Conservation (phyloP, 2,797 vertebrate species). For the Pampus argenteus region DNA sequence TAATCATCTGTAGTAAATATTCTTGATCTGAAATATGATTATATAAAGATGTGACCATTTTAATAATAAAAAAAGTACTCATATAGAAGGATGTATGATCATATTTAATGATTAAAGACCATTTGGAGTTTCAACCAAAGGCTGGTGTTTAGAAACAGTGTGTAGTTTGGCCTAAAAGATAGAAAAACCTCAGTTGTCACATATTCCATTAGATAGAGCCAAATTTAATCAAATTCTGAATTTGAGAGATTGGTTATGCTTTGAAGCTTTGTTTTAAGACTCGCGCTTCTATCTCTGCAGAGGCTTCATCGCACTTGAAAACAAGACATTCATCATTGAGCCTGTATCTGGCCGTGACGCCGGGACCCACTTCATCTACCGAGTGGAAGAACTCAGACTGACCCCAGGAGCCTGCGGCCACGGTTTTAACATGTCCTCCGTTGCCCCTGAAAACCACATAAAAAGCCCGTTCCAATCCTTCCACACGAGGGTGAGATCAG, state of each 20-base stretch:
- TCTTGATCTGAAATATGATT: slow-evolving; percentile 23
- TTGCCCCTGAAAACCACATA: slow-evolving; percentile 59
- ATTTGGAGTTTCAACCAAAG: slow-evolving; percentile 10
- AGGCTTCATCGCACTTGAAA: slow-evolving; percentile 92
- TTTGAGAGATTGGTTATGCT: slow-evolving; percentile 36
- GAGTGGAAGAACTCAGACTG: slow-evolving; percentile 82
- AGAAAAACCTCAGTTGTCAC: slow-evolving; percentile 7
- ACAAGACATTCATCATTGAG: slow-evolving; percentile 91
- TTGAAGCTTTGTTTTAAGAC: slow-evolving; percentile 52
- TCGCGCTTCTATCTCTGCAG: slow-evolving; percentile 77
- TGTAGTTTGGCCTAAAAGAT: neutral
- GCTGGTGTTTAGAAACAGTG: slow-evolving; percentile 8
- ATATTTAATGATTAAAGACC: slow-evolving; percentile 10
- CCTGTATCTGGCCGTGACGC: slow-evolving; percentile 79
- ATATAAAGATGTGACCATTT: slow-evolving; percentile 5
- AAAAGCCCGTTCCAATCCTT: slow-evolving; percentile 71
- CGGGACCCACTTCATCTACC: slow-evolving; percentile 87
- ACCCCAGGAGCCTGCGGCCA: slow-evolving; percentile 90
- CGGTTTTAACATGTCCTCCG: slow-evolving; percentile 80
- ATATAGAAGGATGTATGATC: neutral
- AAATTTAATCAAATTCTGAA: slow-evolving; percentile 31
- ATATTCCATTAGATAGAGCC: slow-evolving; percentile 37
- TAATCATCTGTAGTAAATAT: slow-evolving; percentile 5
- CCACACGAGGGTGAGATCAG: slow-evolving; percentile 87
- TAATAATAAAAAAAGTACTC: slow-evolving; percentile 1